These are phyloP conservation scores for Lathamus discolor DNA, from an alignment of 2,113 vertebrate genomes.

Conservation along the genomic window DNA sequence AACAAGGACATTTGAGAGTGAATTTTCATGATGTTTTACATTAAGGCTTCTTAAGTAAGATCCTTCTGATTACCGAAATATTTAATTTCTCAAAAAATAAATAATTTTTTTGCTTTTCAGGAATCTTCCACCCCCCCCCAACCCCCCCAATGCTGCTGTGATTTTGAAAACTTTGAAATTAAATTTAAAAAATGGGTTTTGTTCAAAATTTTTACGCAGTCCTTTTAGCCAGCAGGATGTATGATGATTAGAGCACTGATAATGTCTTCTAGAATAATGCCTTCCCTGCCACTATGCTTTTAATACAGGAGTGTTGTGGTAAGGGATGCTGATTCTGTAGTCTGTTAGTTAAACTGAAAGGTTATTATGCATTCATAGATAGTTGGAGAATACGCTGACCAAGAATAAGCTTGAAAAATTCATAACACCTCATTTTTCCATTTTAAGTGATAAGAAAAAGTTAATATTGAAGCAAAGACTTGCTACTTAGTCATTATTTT, in stretches of 20 bases:
- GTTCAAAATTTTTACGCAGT: neutral
- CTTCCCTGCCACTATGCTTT: neutral
- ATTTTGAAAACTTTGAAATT: neutral
- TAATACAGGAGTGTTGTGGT: neutral
- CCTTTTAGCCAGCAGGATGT: neutral
- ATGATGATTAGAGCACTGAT: neutral
- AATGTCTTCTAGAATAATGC: neutral
- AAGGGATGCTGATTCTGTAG: neutral
- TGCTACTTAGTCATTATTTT: neutral
- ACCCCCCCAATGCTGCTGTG: neutral
- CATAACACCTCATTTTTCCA: neutral
- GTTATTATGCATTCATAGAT: neutral
- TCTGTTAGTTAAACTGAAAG: neutral
- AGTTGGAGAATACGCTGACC: neutral
- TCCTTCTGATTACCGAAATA: neutral
- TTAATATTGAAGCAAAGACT: neutral
- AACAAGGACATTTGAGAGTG: neutral
- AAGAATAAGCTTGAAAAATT: neutral
- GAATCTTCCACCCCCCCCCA: too few relatives aligned
- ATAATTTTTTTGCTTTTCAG: neutral
- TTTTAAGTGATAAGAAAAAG: neutral
- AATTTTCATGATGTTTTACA: neutral
- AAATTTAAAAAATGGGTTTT: neutral
- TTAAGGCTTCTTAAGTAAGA: neutral
- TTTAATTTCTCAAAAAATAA: neutral